Base-by-base conservation (phyloP, 2,888 invertebrate genomes). In the Hermaeophaga mercurialis region DNA sequence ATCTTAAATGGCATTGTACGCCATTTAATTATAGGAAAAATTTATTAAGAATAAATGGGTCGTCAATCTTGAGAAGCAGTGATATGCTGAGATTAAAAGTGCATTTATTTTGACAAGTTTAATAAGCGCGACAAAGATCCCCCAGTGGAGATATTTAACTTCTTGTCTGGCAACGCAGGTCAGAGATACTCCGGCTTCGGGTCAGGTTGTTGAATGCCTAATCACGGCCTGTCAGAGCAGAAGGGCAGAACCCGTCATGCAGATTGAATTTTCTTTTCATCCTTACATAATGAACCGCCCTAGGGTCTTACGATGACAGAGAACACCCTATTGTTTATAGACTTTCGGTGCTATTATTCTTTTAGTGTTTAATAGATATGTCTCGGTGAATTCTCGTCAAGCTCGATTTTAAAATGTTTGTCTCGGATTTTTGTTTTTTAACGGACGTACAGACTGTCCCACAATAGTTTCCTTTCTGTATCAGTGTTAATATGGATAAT, bases 181-280 rank as follows among this genome's bases (percentile, higher is more conserved):
- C 59, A 60, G 54, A 56, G 62, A 58, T 66, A 71, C 70, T 70
- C 69, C 69, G 62, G 68, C 68, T 70, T 63, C 61, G 66, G 75
- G 73, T 73, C 73, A 73, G 72, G 73, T 73, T 75, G 73, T 74
- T 75, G 73, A 75, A 75, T 75, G 71, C 72, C 73, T 77, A 77
- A 77, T 77, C 76, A 77, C 75, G 73, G 73, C 67, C 76, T 77
- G 77, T 77, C 77, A 77, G 74, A 64, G 70, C 73, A 73, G 73
- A 73, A 74, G 73, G 75, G 73, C 73, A 71, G 74, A 69, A 73
- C 72, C 73, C 71, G 75, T 75, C 76, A 76, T 74, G 71, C 72
- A 74, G 75, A 78, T 76, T 78, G 75, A 77, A 77, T 77, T 78
- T 77, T 77, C 77, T 77, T 76, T 76, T 77, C 75, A 77, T 75